Evolutionary conservation across 2,113 vertebrate genomes (phyloP), one percentile per base, ranked within the genome.

Genomic region (Gasterosteus nipponicus): DNA sequence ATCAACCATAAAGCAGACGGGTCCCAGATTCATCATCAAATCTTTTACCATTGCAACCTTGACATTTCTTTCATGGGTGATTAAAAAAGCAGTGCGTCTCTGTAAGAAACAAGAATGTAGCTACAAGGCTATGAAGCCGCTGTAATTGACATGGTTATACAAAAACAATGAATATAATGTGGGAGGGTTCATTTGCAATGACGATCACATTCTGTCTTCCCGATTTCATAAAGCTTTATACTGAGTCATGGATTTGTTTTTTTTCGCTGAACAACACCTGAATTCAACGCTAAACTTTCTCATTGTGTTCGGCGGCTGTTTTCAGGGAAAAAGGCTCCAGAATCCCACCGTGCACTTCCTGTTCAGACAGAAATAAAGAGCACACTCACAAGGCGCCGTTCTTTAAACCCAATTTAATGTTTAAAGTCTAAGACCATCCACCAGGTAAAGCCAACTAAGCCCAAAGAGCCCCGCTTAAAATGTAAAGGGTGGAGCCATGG

Each of bases 321-420:
- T 49, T 47, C 16, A 47, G 16, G 15, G 44, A 12, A 19, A 51
- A 56, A 56, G 2, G 38, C 19, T 41, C 38, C 38, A 7, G 22
- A 61, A n/a, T 11, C n/a, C 59, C 59, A 61, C 35, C 3, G 10
- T 3, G n/a, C 15, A 58, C 31, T 12, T n/a, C 58, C 31, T 35
- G 33, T 35, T 19, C 33, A 14, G 51, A 53, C 49, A 53, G 49
- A 53, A 53, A 39, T 39, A 18, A 7, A 53, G 16, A n/a, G 16
- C 16, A 54, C 15, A 42, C 33, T 6, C 8, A 26, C 31, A 7
- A 1, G 3, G 35, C 15, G 56, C 31, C n/a, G 41, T 10, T 78
- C 1, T n/a, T 46, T 64, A 70, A 49, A 73, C 31, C 3, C n/a
- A 5, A 73, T 18, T 60, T 60, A 41, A 54, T 18, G 49, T 60